Base-by-base conservation (phyloP, 2,888 invertebrate genomes). In the Eristalinus sepulchralis region DNA sequence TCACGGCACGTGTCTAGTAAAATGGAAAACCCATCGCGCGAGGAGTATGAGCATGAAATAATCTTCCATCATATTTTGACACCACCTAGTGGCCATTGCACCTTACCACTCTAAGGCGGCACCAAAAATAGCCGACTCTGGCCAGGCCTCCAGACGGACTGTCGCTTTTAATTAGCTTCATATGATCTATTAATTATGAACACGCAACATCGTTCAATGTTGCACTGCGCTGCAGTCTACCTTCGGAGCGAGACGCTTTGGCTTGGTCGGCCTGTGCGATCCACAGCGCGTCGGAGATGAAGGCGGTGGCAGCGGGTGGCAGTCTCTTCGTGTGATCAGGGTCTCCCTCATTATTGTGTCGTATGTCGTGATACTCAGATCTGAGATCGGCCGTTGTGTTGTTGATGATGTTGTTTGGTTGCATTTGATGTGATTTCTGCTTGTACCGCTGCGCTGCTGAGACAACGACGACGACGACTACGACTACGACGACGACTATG, bases 131-230 rank as follows among this genome's bases (percentile, higher is more conserved):
- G 81, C 72, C 77, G 68, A 77, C 77, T 73, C 77, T 53, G 80
- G 82, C 77, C 73, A 55, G 77, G 81, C 85, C 67, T 63, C 64
- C 77, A 78, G 86, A 82, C 86, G 75, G 70, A 83, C 60, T 82
- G 86, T 86, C 86, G 63, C 78, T 86, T 86, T 86, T 86, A 86
- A 86, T 86, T 86, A 86, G 83, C 71, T 70, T 83, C 86, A 71
- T 79, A 86, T 83, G 83, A 86, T 83, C 78, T 86, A 86, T 86
- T 86, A 86, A 86, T 83, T 86, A 86, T 83, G 86, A 71, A 79
- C 83, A 86, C 86, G 86, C 86, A 86, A 79, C 75, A 73, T 66
- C 60, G 68, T 62, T 78, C 82, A 71, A 78, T 77, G 82, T 73
- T 82, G 70, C 64, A 63, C 68, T 60, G 77, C 34, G 24, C 31